Percentiles rank a stretch among this genome's conserved stretches.
Conservation (phyloP, 1,140 invertebrate genomes). For the Marisa cornuarietis region DNA sequence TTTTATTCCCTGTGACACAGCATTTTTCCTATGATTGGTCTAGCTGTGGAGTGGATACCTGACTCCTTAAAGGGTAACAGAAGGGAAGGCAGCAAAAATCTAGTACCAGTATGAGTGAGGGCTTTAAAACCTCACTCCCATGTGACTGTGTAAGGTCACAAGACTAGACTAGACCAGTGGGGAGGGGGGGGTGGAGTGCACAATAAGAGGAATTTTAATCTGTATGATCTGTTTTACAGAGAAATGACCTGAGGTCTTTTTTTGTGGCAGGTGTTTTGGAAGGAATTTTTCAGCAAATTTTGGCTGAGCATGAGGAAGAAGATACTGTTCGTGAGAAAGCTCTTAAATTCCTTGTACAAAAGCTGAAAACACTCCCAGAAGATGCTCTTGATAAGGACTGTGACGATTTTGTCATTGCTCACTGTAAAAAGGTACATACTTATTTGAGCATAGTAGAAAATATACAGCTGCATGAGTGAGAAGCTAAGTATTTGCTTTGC, state of each 20-base stretch:
- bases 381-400: slow-evolving; percentile 85
- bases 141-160: too few relatives aligned
- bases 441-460: too few relatives aligned
- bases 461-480: too few relatives aligned
- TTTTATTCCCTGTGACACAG: too few relatives aligned
- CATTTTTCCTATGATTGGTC: too few relatives aligned
- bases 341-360: slow-evolving; percentile 86
- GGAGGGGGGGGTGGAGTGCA: background rate
- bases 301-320: slow-evolving; percentile 72
- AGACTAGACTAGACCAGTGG: background rate
- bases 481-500: too few relatives aligned
- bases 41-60: too few relatives aligned
- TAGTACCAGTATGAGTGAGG: too few relatives aligned
- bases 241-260: background rate
- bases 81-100: too few relatives aligned
- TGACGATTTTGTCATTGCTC: slow-evolving; percentile 84
- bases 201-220: background rate
- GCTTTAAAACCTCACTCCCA: too few relatives aligned
- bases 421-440: slow-evolving; percentile 82
- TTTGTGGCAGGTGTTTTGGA: slow-evolving; percentile 71
- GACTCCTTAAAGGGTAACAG: too few relatives aligned
- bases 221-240: background rate
- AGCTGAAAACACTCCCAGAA: slow-evolving; percentile 81
- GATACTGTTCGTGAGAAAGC: slow-evolving; percentile 80
- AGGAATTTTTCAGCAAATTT: slow-evolving; percentile 87